Base-by-base conservation (phyloP, 1,140 invertebrate species). In the Eriocheir sinensis region DNA sequence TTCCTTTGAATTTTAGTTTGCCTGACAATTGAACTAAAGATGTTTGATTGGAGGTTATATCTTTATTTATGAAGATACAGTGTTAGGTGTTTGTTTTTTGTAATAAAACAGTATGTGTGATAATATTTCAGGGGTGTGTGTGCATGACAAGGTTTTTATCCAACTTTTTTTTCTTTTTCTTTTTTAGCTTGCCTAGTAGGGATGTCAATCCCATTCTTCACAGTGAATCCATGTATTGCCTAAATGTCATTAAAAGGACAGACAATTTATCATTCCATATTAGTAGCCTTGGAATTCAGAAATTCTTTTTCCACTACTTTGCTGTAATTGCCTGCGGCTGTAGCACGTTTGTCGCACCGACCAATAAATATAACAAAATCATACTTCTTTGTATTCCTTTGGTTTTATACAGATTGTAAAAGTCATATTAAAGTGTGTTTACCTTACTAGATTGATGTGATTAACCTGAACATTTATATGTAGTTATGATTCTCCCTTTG, bases 281-380 rank as follows among this genome's bases (percentile, higher is more conserved):
- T 83, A 92, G 48, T 88, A 94, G 81, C 94, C 89, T 86, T 86
- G 90, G 53, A 91, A 80, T 94, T 94, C 91, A 81, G 94, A 94
- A 86, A 36, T 91, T 44, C 88, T 90, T 94, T 94, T 94, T 94
- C n/a, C 94, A 94, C 94, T 41, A 91, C 81, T 94, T 91, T 53
- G 90, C 90, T 94, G 94, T 91, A 81, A 94, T 91, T 94, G 41
- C 88, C 89, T 94, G 94, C 89, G 89, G 94, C 94, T 94, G 53
- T 94, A 94, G 94, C 94, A 94, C 86, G 86, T 92, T 89, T 94
- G 93, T 94, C 85, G 93, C 93, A 94, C 94, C 91, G 94, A 94
- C 94, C 94, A 94, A 94, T 94, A 94, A 94, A 94, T 27, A 94
- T 85, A 38, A 72, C 81, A 86, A 89, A 41, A 81, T 32, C 32